Evolutionary conservation across 2,888 invertebrate genomes (phyloP), one percentile per base, ranked within the genome.

Genomic region (Epistrophe eligans): DNA sequence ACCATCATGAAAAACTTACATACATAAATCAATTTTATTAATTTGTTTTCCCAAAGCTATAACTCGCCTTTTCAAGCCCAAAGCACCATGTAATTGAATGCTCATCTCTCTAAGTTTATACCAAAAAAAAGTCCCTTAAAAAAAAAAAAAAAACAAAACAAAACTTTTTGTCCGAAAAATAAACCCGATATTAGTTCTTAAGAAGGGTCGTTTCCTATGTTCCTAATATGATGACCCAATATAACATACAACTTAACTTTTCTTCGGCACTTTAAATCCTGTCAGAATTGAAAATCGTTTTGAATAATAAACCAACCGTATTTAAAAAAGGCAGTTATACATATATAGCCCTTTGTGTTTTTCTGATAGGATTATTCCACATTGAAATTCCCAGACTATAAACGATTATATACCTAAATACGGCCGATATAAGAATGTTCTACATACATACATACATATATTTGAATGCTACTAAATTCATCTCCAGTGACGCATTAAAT

Each of bases 341-440:
- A 48, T 55, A 19, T 35, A 48, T 55, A 4, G 50, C 9, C 7
- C 32, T 48, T 50, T 72, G 24, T 58, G 9, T 15, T 2, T 58
- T 66, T 11, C 43, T 77, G 57, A 72, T 66, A 32, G 72, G 77
- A 72, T 66, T 72, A 77, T 43, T 50, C 57, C 72, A 24, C 24
- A 50, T 71, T 17, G 13, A 71, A 32, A 48, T 48, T 1, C 66
- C 57, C 43, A 82, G 71, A 52, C 72, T 66, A 50, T 35, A 24
- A 4, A 15, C 4, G 10, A 10, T 10, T 10, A 48, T 50, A 9
- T 45, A 15, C 15, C 48, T 15, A 8, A 55, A 58, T 35, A 17
- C 32, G 17, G 15, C 38, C 13, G 3, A 24, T 19, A 62, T 32
- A 13, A 35, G 32, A 48, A 66, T 15, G 19, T 67, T 10, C 50